Evolutionary conservation across 2,113 vertebrate species (phyloP), one percentile per base, ranked within the genome.

Genomic region (Gambusia holbrooki): DNA sequence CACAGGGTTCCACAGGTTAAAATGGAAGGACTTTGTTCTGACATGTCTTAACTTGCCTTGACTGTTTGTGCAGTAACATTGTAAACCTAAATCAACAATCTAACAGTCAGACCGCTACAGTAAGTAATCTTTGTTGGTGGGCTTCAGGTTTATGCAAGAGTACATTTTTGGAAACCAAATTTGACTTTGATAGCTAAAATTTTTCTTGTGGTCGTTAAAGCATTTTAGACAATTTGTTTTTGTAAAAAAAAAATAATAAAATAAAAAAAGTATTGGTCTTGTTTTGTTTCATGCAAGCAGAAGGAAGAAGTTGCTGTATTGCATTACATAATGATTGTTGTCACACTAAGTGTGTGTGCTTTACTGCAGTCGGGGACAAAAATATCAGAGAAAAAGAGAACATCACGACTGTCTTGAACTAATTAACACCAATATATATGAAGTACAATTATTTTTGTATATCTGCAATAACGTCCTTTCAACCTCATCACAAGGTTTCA

Each of bases 21-120:
- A 80, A 66, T 54, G 42, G 72, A 29, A 84, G 61, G 69, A 79
- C 22, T 32, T 66, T 80, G 76, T 79, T 33, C 30, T 61, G 80
- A 80, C 86, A 85, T 82, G 90, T 81, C 80, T 75, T 65, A 76
- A 82, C 87, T 76, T 88, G 90, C 74, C 69, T 69, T 45, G 13
- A 28, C 37, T 63, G 13, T 54, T 71, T 73, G 51, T 72, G 27
- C 65, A 80, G 61, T 40, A 74, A 82, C 68, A 69, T 29, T 37
- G 72, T 64, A 42, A 40, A 33, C 2, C 62, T 14, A 28, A 29
- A 64, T 64, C 32, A 9, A 32, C 48, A 42, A 15, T 42, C 14
- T 15, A 42, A 42, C 48, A 54, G 4, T 54, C 48, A 54, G 15
- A 54, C 0, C 51, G 30, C 71, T 58, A 42, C 71, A 76, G 30